These are phyloP conservation scores for Isotomurus palustris DNA, from an alignment of 2,888 invertebrate genomes.

Conservation along the genomic window DNA sequence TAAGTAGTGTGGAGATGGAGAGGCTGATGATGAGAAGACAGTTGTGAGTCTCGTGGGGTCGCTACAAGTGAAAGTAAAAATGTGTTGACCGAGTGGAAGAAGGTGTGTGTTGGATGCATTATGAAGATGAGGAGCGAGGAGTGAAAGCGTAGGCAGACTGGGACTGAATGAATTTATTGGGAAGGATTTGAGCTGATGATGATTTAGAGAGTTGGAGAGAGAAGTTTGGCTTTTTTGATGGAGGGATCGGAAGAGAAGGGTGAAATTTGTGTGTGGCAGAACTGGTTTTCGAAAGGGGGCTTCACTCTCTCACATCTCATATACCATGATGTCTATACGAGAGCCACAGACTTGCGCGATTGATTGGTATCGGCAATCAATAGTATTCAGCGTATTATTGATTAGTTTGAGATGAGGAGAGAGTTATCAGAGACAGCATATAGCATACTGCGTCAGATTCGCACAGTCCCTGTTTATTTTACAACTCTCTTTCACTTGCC, in stretches of 20 bases:
- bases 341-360: constrained; percentile 44
- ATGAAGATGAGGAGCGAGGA: not conserved
- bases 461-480: constrained; percentile 47
- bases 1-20: no score
- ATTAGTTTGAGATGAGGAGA: constrained; percentile 48
- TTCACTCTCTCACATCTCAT: constrained; percentile 3
- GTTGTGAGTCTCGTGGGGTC: no score
- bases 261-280: constrained; percentile 26
- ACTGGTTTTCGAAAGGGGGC: constrained; percentile 2
- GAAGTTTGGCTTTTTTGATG: constrained; percentile 33
- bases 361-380: constrained; percentile 46
- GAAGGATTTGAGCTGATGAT: constrained; percentile 39
- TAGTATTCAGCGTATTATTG: constrained; percentile 47
- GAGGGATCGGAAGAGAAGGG: constrained; percentile 33
- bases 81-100: not conserved
- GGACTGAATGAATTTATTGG: constrained; percentile 38
- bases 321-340: constrained; percentile 6
- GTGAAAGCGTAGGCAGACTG: constrained; percentile 11
- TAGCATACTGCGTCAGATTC: constrained; percentile 47
- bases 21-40: no score
- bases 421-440: constrained; percentile 47
- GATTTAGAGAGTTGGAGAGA: constrained; percentile 35
- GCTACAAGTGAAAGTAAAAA: not conserved
- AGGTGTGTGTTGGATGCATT: no score
- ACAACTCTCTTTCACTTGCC: constrained; percentile 45